Evolutionary conservation across 2,888 invertebrate species (phyloP).

Genomic region (Zele albiditarsus): DNA sequence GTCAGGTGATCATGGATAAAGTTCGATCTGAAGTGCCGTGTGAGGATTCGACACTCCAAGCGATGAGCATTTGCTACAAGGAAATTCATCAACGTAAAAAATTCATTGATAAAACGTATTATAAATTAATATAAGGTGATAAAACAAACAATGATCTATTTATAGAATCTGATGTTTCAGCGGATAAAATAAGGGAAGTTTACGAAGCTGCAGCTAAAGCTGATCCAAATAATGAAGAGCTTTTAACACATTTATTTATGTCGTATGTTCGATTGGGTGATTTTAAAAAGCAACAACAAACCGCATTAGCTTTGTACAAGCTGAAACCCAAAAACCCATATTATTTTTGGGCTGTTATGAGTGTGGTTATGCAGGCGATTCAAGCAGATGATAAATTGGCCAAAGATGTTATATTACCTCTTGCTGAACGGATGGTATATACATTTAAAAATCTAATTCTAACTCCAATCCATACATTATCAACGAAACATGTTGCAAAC

Average conservation of each 20-base stretch:
- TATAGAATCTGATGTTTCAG: slow-evolving; percentile 74
- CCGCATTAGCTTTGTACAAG: slow-evolving; percentile 93
- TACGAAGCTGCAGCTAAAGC: slow-evolving; percentile 92
- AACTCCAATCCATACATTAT: background rate
- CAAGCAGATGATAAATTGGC: slow-evolving; percentile 71
- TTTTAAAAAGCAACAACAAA: slow-evolving; percentile 91
- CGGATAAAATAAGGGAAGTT: slow-evolving; percentile 89
- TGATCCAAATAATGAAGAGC: slow-evolving; percentile 91
- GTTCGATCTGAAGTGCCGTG: slow-evolving; percentile 84
- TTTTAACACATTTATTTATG: slow-evolving; percentile 96
- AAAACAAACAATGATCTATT: background rate
- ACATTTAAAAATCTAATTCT: slow-evolving; percentile 1
- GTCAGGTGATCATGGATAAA: slow-evolving; percentile 82
- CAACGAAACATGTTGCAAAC: background rate
- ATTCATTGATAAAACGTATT: background rate
- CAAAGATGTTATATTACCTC: slow-evolving; percentile 82
- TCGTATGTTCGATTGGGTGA: slow-evolving; percentile 93
- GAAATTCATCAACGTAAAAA: slow-evolving; percentile 91
- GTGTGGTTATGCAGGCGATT: slow-evolving; percentile 91
- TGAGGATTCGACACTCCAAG: slow-evolving; percentile 95
- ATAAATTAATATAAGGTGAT: background rate
- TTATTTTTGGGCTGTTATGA: slow-evolving; percentile 99
- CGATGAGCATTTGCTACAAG: slow-evolving; percentile 94
- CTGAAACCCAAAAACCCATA: slow-evolving; percentile 95
- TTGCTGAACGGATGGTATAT: slow-evolving; percentile 93